phyloP scores from a whole-genome alignment of 2,113 vertebrate genomes.

The Odobenus rosmarus region DNA sequence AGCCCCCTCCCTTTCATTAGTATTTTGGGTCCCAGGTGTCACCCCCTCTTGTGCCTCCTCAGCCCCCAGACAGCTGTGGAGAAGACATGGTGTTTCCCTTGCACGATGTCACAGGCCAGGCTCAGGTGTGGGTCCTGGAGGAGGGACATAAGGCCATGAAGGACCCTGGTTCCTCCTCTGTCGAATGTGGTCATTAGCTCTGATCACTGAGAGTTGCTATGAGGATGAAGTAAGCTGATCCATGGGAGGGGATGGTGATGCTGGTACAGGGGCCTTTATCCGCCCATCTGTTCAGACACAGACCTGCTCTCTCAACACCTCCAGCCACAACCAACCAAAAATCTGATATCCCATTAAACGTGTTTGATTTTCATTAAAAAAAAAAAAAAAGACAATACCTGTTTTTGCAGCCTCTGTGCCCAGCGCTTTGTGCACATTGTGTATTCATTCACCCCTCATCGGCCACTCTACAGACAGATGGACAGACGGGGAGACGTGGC shows the following conservation, averaged over 20 bases:
- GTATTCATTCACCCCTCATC: background rate
- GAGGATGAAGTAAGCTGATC: background rate
- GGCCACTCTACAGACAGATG: background rate
- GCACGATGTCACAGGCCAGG: background rate
- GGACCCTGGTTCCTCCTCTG: background rate
- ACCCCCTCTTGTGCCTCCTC: background rate
- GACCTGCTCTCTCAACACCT: background rate
- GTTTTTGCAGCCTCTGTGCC: background rate
- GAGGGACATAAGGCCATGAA: background rate
- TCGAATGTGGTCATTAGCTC: background rate
- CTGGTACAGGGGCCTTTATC: background rate
- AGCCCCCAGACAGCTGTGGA: background rate
- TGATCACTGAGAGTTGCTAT: background rate
- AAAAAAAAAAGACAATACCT: background rate
- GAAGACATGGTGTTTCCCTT: background rate
- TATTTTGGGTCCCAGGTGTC: background rate
- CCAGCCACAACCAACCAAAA: background rate
- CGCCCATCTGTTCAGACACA: background rate
- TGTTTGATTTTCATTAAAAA: background rate
- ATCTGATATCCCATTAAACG: background rate
- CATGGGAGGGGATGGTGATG: background rate
- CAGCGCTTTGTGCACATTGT: rapidly evolving
- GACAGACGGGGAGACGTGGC: background rate
- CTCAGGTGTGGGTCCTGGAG: background rate
- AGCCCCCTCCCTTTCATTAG: background rate